Evolutionary conservation across 2,888 invertebrate genomes (phyloP).

Genomic region (Drosophila algonquin): DNA sequence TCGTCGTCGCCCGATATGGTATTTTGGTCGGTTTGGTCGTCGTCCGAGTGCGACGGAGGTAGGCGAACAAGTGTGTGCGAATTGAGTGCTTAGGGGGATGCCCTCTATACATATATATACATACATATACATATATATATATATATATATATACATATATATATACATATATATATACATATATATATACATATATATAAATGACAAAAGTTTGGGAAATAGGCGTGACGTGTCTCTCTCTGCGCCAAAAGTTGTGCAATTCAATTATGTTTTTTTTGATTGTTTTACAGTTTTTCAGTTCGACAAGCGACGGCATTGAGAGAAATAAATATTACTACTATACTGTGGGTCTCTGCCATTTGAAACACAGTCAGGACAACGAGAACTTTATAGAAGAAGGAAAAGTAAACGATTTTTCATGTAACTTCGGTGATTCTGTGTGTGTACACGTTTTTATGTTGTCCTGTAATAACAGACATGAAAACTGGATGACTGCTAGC

Average conservation of each 20-base stretch:
- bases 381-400: slow-evolving; percentile 6
- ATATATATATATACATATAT: too few species aligned
- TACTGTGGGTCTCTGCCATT: slow-evolving; percentile 10
- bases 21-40: too few species aligned
- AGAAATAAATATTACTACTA: slow-evolving; percentile 25
- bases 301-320: slow-evolving; percentile 12
- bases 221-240: background rate
- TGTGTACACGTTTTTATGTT: slow-evolving; percentile 49
- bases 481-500: slow-evolving; percentile 37
- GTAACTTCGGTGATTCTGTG: slow-evolving; percentile 41
- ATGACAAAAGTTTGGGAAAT: background rate
- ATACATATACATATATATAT: too few species aligned
- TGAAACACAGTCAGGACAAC: slow-evolving; percentile 7
- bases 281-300: slow-evolving; percentile 41
- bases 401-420: slow-evolving; percentile 65
- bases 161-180: too few species aligned
- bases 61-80: too few species aligned
- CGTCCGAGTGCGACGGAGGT: too few species aligned
- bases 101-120: too few species aligned
- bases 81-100: too few species aligned
- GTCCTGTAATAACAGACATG: slow-evolving; percentile 66
- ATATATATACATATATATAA: background rate
- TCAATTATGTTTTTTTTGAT: slow-evolving; percentile 49
- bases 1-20: too few species aligned
- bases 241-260: slow-evolving; percentile 44